Percentiles rank a stretch among this genome's conserved stretches.
Conservation (phyloP, 1,140 invertebrate genomes). For the Tachypleus tridentatus region DNA sequence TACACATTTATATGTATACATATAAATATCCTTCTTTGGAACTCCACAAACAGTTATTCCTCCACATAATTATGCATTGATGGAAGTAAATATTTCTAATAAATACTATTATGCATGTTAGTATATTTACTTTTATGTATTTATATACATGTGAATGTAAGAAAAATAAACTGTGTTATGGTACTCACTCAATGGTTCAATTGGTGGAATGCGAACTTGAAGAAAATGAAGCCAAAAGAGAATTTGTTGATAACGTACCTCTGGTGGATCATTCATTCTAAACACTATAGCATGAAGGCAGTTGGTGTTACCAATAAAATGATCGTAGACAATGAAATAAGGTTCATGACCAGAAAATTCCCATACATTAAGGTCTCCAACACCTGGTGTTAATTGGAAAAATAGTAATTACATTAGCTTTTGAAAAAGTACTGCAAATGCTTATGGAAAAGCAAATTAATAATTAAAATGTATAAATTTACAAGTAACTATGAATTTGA, state of each 20-base stretch:
- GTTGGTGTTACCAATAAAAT: slow-evolving; percentile 54
- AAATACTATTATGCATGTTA: background rate
- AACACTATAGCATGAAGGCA: slow-evolving; percentile 61
- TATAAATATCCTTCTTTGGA: no score
- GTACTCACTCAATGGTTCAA: slow-evolving; percentile 51
- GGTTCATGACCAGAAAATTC: slow-evolving; percentile 71
- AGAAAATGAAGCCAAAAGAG: slow-evolving; percentile 71
- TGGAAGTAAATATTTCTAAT: background rate
- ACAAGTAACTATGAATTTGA: no score
- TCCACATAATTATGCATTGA: background rate
- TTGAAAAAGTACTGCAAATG: no score
- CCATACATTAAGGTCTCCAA: slow-evolving; percentile 59
- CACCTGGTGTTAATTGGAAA: slow-evolving; percentile 31
- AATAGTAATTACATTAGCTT: no score
- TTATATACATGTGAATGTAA: background rate
- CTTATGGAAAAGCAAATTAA: no score
- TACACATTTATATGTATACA: no score
- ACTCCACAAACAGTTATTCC: no score
- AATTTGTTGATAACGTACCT: slow-evolving; percentile 57
- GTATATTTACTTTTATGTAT: background rate
- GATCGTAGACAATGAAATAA: slow-evolving; percentile 64
- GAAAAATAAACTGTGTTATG: slow-evolving; percentile 6
- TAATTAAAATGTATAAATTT: no score
- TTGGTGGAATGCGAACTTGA: slow-evolving; percentile 51
- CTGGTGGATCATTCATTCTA: slow-evolving; percentile 54